A percentile compares a stretch with the other conserved stretches of the same genome.
phyloP scores from a whole-genome alignment of 2,888 invertebrate genomes.

The Drosophila subsilvestris region DNA sequence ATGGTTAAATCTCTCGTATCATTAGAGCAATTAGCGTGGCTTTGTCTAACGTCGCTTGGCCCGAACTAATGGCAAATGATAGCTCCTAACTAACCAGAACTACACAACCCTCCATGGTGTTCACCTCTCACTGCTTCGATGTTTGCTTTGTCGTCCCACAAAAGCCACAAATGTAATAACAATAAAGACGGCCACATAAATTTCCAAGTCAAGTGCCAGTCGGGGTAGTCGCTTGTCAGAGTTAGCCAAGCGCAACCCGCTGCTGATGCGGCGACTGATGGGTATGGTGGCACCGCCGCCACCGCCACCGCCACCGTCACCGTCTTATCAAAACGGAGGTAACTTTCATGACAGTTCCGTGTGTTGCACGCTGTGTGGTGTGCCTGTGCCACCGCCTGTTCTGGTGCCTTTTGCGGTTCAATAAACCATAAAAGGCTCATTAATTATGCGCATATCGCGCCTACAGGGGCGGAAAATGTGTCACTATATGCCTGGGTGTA shows the following conservation, averaged over 20 bases:
- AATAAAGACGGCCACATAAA: slow-evolving; percentile 80
- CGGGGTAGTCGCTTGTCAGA: slow-evolving; percentile 41
- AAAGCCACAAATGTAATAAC: slow-evolving; percentile 62
- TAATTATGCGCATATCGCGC: slow-evolving; percentile 83
- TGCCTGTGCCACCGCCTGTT: slow-evolving; percentile 28
- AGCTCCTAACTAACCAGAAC: slow-evolving; percentile 29
- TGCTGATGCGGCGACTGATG: slow-evolving; percentile 12
- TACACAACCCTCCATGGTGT: neutral
- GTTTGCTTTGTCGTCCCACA: slow-evolving; percentile 38
- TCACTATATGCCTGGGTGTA: slow-evolving; percentile 54
- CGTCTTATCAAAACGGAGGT: slow-evolving; percentile 55
- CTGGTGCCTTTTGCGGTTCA: slow-evolving; percentile 75
- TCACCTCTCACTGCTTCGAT: slow-evolving; percentile 13
- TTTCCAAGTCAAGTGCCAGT: slow-evolving; percentile 81
- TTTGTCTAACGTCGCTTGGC: slow-evolving; percentile 64
- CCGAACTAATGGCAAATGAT: slow-evolving; percentile 65
- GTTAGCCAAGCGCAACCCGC: slow-evolving; percentile 81
- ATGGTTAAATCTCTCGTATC: slow-evolving; percentile 20
- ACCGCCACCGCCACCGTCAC: too few relatives aligned
- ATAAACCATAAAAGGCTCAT: slow-evolving; percentile 84
- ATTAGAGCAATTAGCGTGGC: slow-evolving; percentile 70
- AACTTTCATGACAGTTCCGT: slow-evolving; percentile 62
- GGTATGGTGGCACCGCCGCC: slow-evolving; percentile 23
- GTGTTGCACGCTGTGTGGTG: slow-evolving; percentile 29
- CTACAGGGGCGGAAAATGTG: slow-evolving; percentile 78